Base-by-base conservation (phyloP, 2,888 invertebrate genomes). In the Cosmia pyralina region DNA sequence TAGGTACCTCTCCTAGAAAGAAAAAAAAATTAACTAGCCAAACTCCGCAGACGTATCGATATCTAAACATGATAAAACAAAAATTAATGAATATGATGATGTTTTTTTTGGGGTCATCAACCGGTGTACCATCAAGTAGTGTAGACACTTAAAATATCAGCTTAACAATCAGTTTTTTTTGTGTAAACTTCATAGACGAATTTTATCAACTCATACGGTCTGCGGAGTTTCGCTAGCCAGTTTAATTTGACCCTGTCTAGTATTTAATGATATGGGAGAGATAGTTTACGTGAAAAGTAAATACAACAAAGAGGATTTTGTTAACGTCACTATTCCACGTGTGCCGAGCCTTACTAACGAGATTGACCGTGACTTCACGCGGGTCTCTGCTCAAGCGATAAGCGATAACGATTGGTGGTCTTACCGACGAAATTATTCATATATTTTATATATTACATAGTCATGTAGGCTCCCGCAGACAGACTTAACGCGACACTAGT, bases 351-450 rank as follows among this genome's bases (percentile, higher is more conserved):
- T 78, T 59, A 62, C 90, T 94, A 93, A 94, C 90, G 86, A 93
- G 93, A 93, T 94, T 92, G 93, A 87, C 92, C 92, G 85, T 93
- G 92, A 91, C 90, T 89, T 65, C 59, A 50, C 62, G 53, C 46
- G 15, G 50, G 44, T 58, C 44, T 67, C 50, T 73, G 85, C 78
- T 65, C 82, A 88, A 86, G 77, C 17, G 8, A 82, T 10, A 59
- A n/a, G 68, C 48, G 48, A 34, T 38, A 57, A 44, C 58, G 70
- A 48, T 64, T 70, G 1, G 0, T 28, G 2, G 28, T 19, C 1
- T 46, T 19, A 62, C 22, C 1, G 2, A 22, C 4, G 13, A 28
- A 46, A 19, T 28, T 10, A n/a, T 64, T 15, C 5, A 28, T 8
- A 34, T 44, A 34, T 28, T 17, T 10, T 44, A 3, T 44, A 2